These are phyloP conservation scores for Zaprionus ornatus DNA, from an alignment of 1,140 invertebrate species.

Conservation along the genomic window DNA sequence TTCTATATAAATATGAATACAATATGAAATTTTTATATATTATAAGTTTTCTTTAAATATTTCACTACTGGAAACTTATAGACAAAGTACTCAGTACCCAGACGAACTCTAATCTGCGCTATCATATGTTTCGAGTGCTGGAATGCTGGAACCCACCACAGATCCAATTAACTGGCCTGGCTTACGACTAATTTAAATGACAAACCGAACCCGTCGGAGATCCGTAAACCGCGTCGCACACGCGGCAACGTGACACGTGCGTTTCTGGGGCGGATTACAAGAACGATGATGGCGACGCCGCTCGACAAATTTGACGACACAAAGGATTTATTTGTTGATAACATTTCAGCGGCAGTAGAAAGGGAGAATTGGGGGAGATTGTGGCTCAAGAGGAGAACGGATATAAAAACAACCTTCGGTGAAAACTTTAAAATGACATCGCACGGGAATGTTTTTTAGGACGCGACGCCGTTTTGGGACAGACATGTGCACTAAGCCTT, in stretches of 20 bases:
- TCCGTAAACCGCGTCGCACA: conserved; percentile 48
- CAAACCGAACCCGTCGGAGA: conserved; percentile 36
- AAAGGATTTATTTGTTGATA: conserved; percentile 83
- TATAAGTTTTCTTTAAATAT: no score
- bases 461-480: conserved; percentile 14
- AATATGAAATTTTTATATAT: no score
- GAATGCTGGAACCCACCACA: conserved; percentile 20
- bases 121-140: conserved; percentile 3
- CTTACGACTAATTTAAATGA: conserved; percentile 73
- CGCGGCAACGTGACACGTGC: conserved; percentile 67
- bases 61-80: neutral
- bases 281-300: conserved; percentile 49
- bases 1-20: neutral
- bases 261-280: conserved; percentile 65
- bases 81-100: neutral
- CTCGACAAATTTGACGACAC: conserved; percentile 82
- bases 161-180: conserved; percentile 58
- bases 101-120: neutral
- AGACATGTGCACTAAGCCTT: conserved; percentile 73
- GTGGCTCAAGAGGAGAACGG: conserved; percentile 1
- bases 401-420: conserved; percentile 47
- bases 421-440: conserved; percentile 67
- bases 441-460: conserved; percentile 34
- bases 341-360: conserved; percentile 46
- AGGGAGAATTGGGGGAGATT: neutral